Evolutionary conservation across 1,140 invertebrate species (phyloP).

Genomic region (Procambarus clarkii): DNA sequence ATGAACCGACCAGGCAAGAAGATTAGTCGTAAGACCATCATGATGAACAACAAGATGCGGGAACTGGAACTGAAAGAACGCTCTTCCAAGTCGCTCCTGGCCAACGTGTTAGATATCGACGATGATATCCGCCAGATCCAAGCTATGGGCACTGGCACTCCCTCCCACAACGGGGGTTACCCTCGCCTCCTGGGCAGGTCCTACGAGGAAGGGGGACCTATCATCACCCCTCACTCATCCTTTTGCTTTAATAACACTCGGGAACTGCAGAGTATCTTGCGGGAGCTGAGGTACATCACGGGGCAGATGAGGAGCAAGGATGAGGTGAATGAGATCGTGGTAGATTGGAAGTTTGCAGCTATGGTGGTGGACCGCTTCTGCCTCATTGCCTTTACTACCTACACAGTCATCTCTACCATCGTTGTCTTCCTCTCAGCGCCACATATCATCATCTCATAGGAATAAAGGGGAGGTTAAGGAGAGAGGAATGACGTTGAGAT

Average conservation of each 20-base stretch:
- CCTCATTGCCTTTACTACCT: conserved; percentile 96
- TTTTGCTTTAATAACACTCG: conserved; percentile 72
- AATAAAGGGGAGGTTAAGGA: neutral
- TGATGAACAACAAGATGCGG: conserved; percentile 90
- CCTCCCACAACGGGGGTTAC: conserved; percentile 66
- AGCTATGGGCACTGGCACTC: conserved; percentile 66
- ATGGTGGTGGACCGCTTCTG: conserved; percentile 99
- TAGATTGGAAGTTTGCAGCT: conserved; percentile 99
- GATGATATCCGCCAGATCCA: conserved; percentile 84
- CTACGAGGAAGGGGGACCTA: conserved; percentile 64
- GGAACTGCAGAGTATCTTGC: conserved; percentile 73
- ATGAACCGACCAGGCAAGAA: conserved; percentile 92
- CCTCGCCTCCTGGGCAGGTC: conserved; percentile 71
- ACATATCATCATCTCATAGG: conserved; percentile 88
- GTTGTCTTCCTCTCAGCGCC: conserved; percentile 95
- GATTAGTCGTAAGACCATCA: conserved; percentile 92
- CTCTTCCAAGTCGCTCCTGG: conserved; percentile 93
- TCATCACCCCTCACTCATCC: conserved; percentile 60
- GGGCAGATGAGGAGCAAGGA: conserved; percentile 91
- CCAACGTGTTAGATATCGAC: conserved; percentile 93
- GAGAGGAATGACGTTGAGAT: neutral
- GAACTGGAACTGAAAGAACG: conserved; percentile 94
- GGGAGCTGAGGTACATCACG: conserved; percentile 91
- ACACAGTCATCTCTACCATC: conserved; percentile 96
- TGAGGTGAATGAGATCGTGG: conserved; percentile 92